These are phyloP conservation scores for Cossypha dichroa DNA, from an alignment of 2,797 vertebrate genomes.

Conservation along the genomic window DNA sequence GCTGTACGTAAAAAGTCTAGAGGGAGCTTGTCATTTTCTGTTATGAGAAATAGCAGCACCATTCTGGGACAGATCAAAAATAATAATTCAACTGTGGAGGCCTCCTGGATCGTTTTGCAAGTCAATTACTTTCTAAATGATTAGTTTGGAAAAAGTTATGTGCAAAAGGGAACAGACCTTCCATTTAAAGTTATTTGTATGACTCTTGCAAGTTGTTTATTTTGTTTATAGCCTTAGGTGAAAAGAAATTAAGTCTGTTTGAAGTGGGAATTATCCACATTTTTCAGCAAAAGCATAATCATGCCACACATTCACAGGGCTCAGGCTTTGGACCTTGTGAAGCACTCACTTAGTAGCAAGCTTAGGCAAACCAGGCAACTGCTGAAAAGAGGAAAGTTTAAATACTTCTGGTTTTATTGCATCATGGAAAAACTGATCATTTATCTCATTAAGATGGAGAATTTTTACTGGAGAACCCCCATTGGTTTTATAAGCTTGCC, in stretches of 20 bases:
- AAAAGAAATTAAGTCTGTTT: slow-evolving; percentile 57
- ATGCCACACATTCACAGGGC: neutral
- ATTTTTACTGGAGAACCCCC: slow-evolving; percentile 12
- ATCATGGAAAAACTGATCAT: slow-evolving; percentile 53
- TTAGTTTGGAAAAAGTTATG: slow-evolving; percentile 43
- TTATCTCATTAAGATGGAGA: slow-evolving; percentile 50
- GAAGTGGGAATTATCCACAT: slow-evolving; percentile 57
- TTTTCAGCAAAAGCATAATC: slow-evolving; percentile 41
- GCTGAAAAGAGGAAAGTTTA: neutral
- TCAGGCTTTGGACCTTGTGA: slow-evolving; percentile 25
- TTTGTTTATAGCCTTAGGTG: slow-evolving; percentile 57
- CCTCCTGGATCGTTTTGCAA: slow-evolving; percentile 56
- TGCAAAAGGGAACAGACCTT: slow-evolving; percentile 44
- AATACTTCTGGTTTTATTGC: slow-evolving; percentile 25
- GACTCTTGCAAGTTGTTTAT: slow-evolving; percentile 59
- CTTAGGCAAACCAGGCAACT: neutral
- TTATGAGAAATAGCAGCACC: slow-evolving; percentile 64
- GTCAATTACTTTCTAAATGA: slow-evolving; percentile 45
- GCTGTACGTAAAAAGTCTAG: slow-evolving; percentile 18
- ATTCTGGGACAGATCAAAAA: slow-evolving; percentile 61
- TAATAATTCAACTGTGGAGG: slow-evolving; percentile 42
- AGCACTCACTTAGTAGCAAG: neutral
- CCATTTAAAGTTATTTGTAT: slow-evolving; percentile 50
- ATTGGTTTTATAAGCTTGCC: neutral
- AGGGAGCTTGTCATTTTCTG: slow-evolving; percentile 50